phyloP scores from a whole-genome alignment of 2,888 invertebrate species.

The Amphiduros pacificus region DNA sequence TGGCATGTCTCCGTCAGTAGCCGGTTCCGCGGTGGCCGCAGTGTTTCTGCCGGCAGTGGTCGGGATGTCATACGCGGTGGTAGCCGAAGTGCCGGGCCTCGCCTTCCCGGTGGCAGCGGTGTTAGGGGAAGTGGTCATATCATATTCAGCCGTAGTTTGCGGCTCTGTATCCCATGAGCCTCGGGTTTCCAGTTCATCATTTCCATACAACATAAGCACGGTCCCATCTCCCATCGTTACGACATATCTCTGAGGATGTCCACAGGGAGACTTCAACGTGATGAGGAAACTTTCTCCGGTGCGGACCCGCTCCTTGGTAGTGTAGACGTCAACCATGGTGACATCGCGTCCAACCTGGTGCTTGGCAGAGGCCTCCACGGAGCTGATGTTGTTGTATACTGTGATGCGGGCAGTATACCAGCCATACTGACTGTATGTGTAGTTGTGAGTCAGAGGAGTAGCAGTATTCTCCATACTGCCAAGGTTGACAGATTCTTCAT shows the following conservation, averaged over 20 bases:
- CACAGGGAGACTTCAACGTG: constrained; percentile 41
- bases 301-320: constrained; percentile 34
- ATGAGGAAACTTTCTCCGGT: constrained; percentile 34
- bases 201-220: neutral
- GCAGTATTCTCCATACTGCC: constrained; percentile 2
- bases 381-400: constrained; percentile 46
- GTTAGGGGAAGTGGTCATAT: too few species aligned
- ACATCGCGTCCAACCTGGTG: constrained; percentile 30
- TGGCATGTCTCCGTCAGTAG: neutral
- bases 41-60: neutral
- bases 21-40: neutral
- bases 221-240: constrained; percentile 31
- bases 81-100: too few species aligned
- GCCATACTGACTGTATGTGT: constrained; percentile 49
- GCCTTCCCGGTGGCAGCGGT: neutral
- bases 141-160: neutral
- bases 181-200: neutral
- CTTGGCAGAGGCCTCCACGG: constrained; percentile 26
- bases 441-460: constrained; percentile 30
- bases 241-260: constrained; percentile 29
- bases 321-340: constrained; percentile 44
- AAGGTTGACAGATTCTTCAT: constrained; percentile 27
- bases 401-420: constrained; percentile 44
- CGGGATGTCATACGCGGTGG: neutral
- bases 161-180: neutral